Conservation (phyloP, 1,140 invertebrate species). For the Brachionus calyciflorus region DNA sequence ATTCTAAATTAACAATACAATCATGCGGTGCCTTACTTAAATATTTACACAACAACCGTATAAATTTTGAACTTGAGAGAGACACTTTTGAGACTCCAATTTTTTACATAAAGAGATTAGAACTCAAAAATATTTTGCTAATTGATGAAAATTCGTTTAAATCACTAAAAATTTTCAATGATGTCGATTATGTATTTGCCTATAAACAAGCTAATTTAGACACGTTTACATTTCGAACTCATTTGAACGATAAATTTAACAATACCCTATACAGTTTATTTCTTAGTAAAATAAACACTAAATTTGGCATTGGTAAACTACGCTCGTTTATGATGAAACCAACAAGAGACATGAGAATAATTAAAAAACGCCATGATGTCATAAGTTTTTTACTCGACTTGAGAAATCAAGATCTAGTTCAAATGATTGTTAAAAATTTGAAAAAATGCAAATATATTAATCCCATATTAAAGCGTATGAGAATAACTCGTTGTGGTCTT, state of each 20-base stretch:
- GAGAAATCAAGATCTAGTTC: background rate
- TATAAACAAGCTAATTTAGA: conserved; percentile 34
- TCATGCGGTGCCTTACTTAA: conserved; percentile 8
- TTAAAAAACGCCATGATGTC: background rate
- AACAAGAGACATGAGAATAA: background rate
- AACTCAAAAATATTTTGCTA: background rate
- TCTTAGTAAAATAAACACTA: conserved; percentile 30
- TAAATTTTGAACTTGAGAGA: conserved; percentile 30
- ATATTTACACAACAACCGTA: conserved; percentile 7
- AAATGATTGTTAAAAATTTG: background rate
- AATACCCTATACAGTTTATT: conserved; percentile 37
- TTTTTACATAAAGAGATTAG: background rate
- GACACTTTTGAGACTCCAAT: conserved; percentile 19
- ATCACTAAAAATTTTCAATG: conserved; percentile 37
- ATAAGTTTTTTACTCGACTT: background rate
- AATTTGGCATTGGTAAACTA: conserved; percentile 41
- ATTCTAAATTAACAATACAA: conserved; percentile 11
- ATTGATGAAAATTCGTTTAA: conserved; percentile 26
- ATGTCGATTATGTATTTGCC: conserved; percentile 25
- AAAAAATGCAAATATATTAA: conserved; percentile 37
- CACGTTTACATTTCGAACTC: conserved; percentile 11
- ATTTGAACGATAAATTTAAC: conserved; percentile 39
- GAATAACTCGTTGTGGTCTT: background rate
- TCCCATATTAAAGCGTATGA: conserved; percentile 31
- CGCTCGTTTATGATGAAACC: conserved; percentile 42